Evolutionary conservation across 2,113 vertebrate genomes (phyloP).

Genomic region (Anolis carolinensis): DNA sequence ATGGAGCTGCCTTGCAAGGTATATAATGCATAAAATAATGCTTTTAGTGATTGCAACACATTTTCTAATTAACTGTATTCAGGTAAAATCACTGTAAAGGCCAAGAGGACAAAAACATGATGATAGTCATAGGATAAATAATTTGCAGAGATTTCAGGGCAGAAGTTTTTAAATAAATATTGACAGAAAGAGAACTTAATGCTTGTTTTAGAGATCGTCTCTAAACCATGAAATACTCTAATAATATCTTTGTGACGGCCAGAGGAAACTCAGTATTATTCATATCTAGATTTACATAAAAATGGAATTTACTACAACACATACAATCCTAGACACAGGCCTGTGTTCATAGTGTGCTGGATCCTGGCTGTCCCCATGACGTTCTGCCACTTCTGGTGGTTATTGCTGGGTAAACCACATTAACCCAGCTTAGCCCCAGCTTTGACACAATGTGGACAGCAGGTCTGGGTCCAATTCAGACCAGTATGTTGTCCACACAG

Average conservation of each 20-base stretch:
- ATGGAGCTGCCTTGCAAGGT: not conserved
- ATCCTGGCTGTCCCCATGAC: too few species aligned
- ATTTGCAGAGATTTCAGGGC: not conserved
- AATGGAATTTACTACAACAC: not conserved
- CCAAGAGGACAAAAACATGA: not conserved
- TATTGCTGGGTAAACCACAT: too few species aligned
- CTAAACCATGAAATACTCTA: not conserved
- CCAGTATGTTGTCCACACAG: too few species aligned
- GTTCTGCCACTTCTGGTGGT: too few species aligned
- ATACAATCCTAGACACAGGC: not conserved
- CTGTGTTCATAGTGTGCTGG: too few species aligned
- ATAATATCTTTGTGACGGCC: not conserved
- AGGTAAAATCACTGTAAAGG: not conserved
- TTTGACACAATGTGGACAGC: too few species aligned
- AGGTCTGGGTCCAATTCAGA: too few species aligned
- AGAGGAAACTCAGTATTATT: not conserved
- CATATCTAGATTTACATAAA: not conserved
- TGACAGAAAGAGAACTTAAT: not conserved
- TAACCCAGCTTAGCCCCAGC: too few species aligned
- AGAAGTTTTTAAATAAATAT: not conserved
- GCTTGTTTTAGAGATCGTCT: not conserved
- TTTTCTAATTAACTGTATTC: not conserved
- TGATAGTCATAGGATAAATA: not conserved
- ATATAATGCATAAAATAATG: not conserved
- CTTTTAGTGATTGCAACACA: not conserved